phyloP scores from a whole-genome alignment of 2,888 invertebrate genomes.

The Agriotes lineatus region DNA sequence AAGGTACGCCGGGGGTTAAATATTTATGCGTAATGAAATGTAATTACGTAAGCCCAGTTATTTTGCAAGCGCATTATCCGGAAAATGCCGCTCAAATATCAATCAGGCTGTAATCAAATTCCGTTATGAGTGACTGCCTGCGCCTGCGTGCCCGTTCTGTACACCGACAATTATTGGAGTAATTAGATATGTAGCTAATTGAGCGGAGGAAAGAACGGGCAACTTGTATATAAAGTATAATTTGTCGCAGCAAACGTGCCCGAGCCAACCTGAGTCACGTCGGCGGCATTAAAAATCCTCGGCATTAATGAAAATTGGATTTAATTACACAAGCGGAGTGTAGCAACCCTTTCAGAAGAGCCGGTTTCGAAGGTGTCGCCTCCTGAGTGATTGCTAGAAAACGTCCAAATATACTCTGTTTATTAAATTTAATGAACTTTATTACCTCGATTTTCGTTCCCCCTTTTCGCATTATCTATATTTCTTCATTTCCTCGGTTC shows the following conservation, averaged over 20 bases:
- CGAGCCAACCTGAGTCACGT: not conserved
- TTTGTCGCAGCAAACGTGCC: not conserved
- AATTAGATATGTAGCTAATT: slow-evolving; percentile 27
- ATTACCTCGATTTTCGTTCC: slow-evolving; percentile 46
- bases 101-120: slow-evolving; percentile 20
- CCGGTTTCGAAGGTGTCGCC: slow-evolving; percentile 35
- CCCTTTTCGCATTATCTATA: slow-evolving; percentile 42
- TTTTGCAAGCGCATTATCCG: slow-evolving; percentile 16
- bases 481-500: slow-evolving; percentile 42
- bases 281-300: slow-evolving; percentile 17
- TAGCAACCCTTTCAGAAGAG: slow-evolving; percentile 26
- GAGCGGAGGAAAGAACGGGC: slow-evolving; percentile 15
- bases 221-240: not conserved
- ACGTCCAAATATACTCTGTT: slow-evolving; percentile 42
- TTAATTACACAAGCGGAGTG: slow-evolving; percentile 21
- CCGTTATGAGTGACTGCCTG: slow-evolving; percentile 20
- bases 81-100: slow-evolving; percentile 20
- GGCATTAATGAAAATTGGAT: slow-evolving; percentile 27
- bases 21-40: slow-evolving; percentile 15
- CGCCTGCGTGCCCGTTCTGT: slow-evolving; percentile 5
- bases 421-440: slow-evolving; percentile 47
- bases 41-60: slow-evolving; percentile 9
- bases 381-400: slow-evolving; percentile 41
- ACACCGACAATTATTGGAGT: slow-evolving; percentile 4
- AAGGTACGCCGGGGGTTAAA: slow-evolving; percentile 13